phyloP scores from a whole-genome alignment of 2,113 vertebrate genomes.

The Herpailurus yagouaroundi region DNA sequence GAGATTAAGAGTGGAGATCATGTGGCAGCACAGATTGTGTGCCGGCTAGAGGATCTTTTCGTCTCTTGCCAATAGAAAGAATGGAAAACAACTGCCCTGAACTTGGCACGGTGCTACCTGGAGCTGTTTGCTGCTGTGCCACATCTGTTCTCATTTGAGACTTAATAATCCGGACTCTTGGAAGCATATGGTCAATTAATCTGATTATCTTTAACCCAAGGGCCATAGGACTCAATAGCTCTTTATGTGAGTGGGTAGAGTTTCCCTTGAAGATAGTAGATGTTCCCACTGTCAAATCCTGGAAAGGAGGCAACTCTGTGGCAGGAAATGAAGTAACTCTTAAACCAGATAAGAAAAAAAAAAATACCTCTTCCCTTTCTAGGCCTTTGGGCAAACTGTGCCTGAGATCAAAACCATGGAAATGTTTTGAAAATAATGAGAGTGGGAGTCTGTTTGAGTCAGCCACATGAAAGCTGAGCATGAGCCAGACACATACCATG shows the following conservation, averaged over 20 bases:
- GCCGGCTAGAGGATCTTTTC: background rate
- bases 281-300: background rate
- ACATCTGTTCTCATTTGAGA: background rate
- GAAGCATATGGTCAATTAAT: background rate
- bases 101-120: background rate
- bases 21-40: background rate
- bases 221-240: background rate
- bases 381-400: background rate
- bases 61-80: constrained; percentile 26
- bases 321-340: background rate
- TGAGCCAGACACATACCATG: background rate
- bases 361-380: background rate
- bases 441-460: background rate
- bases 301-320: background rate
- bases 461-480: background rate
- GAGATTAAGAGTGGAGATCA: background rate
- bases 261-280: background rate
- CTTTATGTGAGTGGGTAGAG: background rate
- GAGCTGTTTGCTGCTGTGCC: background rate
- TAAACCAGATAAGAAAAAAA: background rate
- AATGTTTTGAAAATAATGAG: background rate
- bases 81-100: background rate
- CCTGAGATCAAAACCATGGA: background rate
- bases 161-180: background rate
- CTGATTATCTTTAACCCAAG: background rate